Conservation (phyloP, 2,888 invertebrate genomes). For the Schrankia costaestrigalis region DNA sequence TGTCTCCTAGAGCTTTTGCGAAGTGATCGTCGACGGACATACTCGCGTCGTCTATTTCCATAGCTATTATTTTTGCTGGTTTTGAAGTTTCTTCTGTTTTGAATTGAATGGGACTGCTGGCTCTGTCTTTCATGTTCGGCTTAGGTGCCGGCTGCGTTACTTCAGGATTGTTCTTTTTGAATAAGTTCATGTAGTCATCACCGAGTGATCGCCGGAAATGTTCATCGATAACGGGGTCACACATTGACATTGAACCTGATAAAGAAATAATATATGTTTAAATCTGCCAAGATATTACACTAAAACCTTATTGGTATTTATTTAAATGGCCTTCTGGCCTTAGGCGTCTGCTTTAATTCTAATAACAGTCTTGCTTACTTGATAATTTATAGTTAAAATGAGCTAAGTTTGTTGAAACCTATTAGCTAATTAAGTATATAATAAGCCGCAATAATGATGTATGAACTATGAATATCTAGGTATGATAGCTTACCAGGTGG, state of each 20-base stretch:
- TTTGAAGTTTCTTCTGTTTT: conserved; percentile 58
- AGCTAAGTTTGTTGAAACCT: too few relatives aligned
- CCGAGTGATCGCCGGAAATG: conserved; percentile 96
- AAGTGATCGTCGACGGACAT: conserved; percentile 94
- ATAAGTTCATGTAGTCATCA: conserved; percentile 87
- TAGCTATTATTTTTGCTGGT: conserved; percentile 70
- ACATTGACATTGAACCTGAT: conserved; percentile 86
- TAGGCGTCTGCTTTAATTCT: too few relatives aligned
- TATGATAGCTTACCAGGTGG: conserved; percentile 54
- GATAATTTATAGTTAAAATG: too few relatives aligned
- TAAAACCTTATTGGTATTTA: too few relatives aligned
- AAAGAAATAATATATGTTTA: conserved; percentile 7
- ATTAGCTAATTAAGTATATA: too few relatives aligned
- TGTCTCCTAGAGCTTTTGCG: conserved; percentile 92
- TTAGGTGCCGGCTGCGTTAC: conserved; percentile 52
- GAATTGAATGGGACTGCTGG: conserved; percentile 74
- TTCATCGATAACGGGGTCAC: conserved; percentile 96
- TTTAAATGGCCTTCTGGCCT: too few relatives aligned
- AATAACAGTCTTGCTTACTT: too few relatives aligned
- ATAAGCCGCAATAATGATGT: too few relatives aligned
- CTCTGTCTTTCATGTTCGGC: conserved; percentile 72
- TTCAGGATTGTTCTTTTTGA: conserved; percentile 78
- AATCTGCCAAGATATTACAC: too few relatives aligned
- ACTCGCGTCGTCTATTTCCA: conserved; percentile 82
- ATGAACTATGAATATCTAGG: too few relatives aligned